phyloP scores from a whole-genome alignment of 2,797 vertebrate genomes.

The Lutra lutra region DNA sequence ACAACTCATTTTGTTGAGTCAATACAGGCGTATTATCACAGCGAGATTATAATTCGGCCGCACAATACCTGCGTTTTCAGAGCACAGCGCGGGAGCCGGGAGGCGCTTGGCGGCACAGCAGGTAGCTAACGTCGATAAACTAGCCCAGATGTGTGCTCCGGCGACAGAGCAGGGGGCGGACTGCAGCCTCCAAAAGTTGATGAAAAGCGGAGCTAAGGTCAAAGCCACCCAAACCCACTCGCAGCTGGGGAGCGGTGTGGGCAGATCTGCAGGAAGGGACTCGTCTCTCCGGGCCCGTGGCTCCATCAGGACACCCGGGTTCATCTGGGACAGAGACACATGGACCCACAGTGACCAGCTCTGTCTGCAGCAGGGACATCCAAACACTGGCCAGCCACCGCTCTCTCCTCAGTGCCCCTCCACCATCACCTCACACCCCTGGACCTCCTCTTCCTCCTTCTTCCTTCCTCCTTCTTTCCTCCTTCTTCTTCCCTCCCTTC shows the following conservation, averaged over 20 bases:
- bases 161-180: conserved; percentile 75
- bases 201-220: conserved; percentile 76
- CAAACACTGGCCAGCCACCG: neutral
- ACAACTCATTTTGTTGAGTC: conserved; percentile 87
- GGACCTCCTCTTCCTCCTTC: neutral
- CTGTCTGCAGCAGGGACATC: neutral
- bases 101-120: conserved; percentile 85
- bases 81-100: conserved; percentile 79
- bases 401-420: neutral
- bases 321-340: accelerated
- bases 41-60: conserved; percentile 89
- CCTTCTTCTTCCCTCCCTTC: neutral
- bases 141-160: conserved; percentile 77
- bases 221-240: conserved; percentile 50
- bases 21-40: conserved; percentile 89
- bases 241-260: neutral
- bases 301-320: accelerated
- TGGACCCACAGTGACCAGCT: accelerated
- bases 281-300: accelerated
- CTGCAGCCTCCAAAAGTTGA: conserved; percentile 75
- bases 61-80: conserved; percentile 87
- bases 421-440: neutral
- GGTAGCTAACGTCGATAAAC: conserved; percentile 86
- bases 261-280: neutral
- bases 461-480: neutral